A percentile compares a stretch with the other conserved stretches of the same genome.
Conservation (phyloP, 2,888 invertebrate species). For the Boloria selene region DNA sequence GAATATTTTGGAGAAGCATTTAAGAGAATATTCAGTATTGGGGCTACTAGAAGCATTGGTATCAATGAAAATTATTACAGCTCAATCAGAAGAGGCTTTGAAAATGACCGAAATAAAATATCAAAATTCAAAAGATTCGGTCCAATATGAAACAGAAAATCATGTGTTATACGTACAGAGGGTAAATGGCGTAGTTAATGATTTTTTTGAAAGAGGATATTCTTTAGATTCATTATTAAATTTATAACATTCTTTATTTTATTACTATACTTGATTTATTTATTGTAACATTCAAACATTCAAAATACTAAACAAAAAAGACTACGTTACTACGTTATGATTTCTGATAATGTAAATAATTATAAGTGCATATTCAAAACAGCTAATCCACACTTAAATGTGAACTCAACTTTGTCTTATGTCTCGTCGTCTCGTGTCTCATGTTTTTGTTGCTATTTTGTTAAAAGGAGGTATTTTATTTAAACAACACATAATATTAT, state of each 20-base stretch:
- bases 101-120: constrained; percentile 65
- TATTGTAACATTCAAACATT: too few relatives aligned
- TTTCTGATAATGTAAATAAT: neutral
- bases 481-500: too few relatives aligned
- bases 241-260: constrained; percentile 40
- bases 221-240: constrained; percentile 52
- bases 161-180: constrained; percentile 55
- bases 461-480: too few relatives aligned
- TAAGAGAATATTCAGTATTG: constrained; percentile 60
- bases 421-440: too few relatives aligned
- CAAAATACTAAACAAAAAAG: too few relatives aligned
- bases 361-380: neutral
- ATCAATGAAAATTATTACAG: constrained; percentile 71
- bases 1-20: constrained; percentile 55
- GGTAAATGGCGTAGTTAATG: constrained; percentile 62
- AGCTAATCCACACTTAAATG: too few relatives aligned
- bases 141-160: constrained; percentile 48
- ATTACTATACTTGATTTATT: too few relatives aligned
- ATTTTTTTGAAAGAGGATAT: constrained; percentile 61
- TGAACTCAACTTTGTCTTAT: too few relatives aligned
- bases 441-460: too few relatives aligned
- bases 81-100: constrained; percentile 58
- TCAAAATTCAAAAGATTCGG: constrained; percentile 49
- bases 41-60: constrained; percentile 68
- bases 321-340: neutral